Conservation (phyloP, 2,113 vertebrate genomes). For the Poeciliopsis retropinna region DNA sequence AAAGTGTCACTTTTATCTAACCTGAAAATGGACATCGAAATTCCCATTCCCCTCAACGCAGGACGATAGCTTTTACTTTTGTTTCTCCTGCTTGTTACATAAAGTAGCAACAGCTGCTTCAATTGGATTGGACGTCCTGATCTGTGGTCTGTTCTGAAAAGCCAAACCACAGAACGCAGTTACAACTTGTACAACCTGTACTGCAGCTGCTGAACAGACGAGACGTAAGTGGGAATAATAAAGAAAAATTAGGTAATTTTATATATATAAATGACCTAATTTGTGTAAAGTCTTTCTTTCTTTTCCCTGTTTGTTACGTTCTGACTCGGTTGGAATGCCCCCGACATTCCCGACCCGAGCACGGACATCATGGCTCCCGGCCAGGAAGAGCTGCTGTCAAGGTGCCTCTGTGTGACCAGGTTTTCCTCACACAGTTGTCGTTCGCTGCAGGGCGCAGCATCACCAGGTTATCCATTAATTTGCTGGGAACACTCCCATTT, state of each 20-base stretch:
- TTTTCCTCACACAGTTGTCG: background rate
- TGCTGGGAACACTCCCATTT: constrained; percentile 21
- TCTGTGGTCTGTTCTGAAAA: background rate
- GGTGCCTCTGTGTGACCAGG: background rate
- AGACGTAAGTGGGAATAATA: background rate
- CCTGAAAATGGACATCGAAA: no score
- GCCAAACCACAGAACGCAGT: background rate
- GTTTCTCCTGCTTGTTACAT: background rate
- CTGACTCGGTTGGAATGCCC: background rate
- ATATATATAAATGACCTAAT: no score
- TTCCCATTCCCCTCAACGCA: background rate
- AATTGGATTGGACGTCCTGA: background rate
- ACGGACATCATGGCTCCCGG: accelerated
- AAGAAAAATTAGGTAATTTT: no score
- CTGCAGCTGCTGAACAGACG: background rate
- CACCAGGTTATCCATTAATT: constrained; percentile 73
- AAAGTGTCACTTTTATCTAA: no score
- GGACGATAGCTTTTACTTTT: background rate
- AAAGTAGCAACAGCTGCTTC: background rate
- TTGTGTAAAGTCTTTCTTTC: background rate
- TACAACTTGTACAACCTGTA: background rate
- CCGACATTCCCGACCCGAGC: background rate
- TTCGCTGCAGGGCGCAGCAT: constrained; percentile 9
- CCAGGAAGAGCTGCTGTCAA: background rate
- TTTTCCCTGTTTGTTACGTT: background rate